Percentiles rank a stretch among this genome's conserved stretches.
Conservation (phyloP, 1,140 invertebrate genomes). For the Ceratosolen solmsi region DNA sequence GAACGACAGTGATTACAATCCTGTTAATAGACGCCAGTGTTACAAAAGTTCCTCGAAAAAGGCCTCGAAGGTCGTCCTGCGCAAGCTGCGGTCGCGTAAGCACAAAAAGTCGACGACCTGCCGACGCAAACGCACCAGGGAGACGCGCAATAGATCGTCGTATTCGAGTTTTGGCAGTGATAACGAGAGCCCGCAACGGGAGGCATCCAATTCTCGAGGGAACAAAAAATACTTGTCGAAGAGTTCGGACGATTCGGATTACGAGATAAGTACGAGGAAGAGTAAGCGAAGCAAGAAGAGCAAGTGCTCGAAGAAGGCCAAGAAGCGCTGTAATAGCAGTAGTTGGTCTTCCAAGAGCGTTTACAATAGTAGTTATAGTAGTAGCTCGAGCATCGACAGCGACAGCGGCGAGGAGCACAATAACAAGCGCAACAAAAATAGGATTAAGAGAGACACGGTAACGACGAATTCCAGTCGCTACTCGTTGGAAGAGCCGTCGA, state of each 20-base stretch:
- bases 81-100: constrained; percentile 35
- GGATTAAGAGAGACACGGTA: background rate
- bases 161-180: constrained; percentile 52
- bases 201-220: background rate
- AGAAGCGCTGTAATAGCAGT: background rate
- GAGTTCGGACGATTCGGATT: constrained; percentile 17
- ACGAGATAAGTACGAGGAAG: constrained; percentile 29
- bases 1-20: constrained; percentile 58
- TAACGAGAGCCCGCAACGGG: constrained; percentile 22
- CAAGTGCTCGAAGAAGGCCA: constrained; percentile 44
- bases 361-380: constrained; percentile 47
- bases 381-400: constrained; percentile 27
- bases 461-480: background rate
- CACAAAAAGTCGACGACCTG: constrained; percentile 53
- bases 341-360: constrained; percentile 5
- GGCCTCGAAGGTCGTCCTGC: constrained; percentile 32
- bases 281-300: constrained; percentile 36
- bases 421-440: background rate
- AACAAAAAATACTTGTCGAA: constrained; percentile 25
- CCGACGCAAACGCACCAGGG: constrained; percentile 20
- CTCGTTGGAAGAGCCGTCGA: background rate
- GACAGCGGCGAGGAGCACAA: constrained; percentile 13
- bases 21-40: constrained; percentile 40
- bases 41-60: constrained; percentile 49
- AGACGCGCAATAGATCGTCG: constrained; percentile 21